Evolutionary conservation across 2,797 vertebrate genomes (phyloP), one percentile per base, ranked within the genome.

Genomic region (Siniperca scherzeri): DNA sequence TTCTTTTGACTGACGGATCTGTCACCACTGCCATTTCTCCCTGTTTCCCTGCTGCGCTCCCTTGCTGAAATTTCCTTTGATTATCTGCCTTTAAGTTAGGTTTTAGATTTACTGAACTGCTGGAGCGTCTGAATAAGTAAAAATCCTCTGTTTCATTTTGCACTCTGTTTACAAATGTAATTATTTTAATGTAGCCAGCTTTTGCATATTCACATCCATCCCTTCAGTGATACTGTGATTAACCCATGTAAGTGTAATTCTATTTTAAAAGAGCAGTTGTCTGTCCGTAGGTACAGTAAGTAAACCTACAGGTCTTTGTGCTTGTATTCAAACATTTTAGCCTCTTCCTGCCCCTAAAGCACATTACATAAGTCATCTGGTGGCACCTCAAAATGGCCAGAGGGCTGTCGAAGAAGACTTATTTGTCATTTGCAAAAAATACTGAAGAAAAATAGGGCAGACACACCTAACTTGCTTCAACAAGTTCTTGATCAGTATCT

Each of bases 1-100:
- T 64, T 84, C 73, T 59, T 68, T 81, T 91, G 92, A 93, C 83
- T 94, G 92, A 91, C 90, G 90, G 80, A 85, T 91, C 87, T 91
- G 91, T 93, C 91, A 91, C 82, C 91, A 52, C 74, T 83, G 64
- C 77, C 74, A 74, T 85, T 88, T 74, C 90, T 88, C 80, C 72
- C 78, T 52, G 85, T 90, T 81, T 70, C 80, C 90, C 91, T 33
- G 89, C 88, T 92, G 89, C 12, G 77, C 82, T 86, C 77, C 78
- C 82, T 83, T 50, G 70, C 88, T 84, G 77, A 92, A 87, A 82
- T 78, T 33, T 83, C 84, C 82, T 91, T 91, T 94, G 87, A 93
- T 88, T 86, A 87, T 87, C 78, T 62, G 80, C 83, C 80, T 85
- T 87, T 87, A 86, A 84, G 86, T 89, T 89, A 46, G 71, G 69